Conservation (phyloP, 2,113 vertebrate genomes). For the Chlamydotis undulata region DNA sequence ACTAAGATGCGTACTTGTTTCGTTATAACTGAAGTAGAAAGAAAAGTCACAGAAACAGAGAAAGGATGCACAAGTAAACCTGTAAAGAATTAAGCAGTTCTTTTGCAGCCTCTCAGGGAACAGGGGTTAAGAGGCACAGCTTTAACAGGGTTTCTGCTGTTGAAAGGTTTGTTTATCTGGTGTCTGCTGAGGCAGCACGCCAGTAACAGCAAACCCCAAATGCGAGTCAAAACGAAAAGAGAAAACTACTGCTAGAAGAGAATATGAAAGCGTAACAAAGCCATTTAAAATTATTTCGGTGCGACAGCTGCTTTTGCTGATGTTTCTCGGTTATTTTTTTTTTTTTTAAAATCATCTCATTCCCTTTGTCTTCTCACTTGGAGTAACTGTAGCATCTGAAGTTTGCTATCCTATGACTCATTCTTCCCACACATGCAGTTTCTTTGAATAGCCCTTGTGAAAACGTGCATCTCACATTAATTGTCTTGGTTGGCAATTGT, state of each 20-base stretch:
- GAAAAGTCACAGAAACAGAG: neutral
- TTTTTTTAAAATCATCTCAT: neutral
- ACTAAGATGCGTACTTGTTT: neutral
- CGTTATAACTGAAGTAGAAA: neutral
- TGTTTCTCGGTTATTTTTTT: slow-evolving; percentile 6
- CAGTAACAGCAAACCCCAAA: slow-evolving; percentile 49
- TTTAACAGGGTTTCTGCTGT: slow-evolving; percentile 2
- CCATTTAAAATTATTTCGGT: slow-evolving; percentile 41
- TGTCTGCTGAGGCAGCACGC: neutral
- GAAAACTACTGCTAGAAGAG: slow-evolving; percentile 3
- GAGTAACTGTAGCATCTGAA: slow-evolving; percentile 5
- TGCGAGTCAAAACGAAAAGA: neutral
- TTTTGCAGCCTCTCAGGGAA: neutral
- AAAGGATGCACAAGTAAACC: neutral
- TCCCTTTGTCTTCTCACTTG: slow-evolving; percentile 64
- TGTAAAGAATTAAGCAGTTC: neutral
- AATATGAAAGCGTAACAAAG: slow-evolving; percentile 13
- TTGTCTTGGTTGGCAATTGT: slow-evolving; percentile 29
- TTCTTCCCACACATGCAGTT: slow-evolving; percentile 50
- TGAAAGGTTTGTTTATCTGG: slow-evolving; percentile 43
- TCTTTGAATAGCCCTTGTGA: slow-evolving; percentile 50
- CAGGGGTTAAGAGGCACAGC: neutral
- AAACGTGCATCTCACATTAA: slow-evolving; percentile 43
- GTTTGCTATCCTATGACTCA: slow-evolving; percentile 60
- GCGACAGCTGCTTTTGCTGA: slow-evolving; percentile 60